Evolutionary conservation across 2,797 vertebrate genomes (phyloP), one percentile per base, ranked within the genome.

Genomic region (Oreochromis mossambicus): DNA sequence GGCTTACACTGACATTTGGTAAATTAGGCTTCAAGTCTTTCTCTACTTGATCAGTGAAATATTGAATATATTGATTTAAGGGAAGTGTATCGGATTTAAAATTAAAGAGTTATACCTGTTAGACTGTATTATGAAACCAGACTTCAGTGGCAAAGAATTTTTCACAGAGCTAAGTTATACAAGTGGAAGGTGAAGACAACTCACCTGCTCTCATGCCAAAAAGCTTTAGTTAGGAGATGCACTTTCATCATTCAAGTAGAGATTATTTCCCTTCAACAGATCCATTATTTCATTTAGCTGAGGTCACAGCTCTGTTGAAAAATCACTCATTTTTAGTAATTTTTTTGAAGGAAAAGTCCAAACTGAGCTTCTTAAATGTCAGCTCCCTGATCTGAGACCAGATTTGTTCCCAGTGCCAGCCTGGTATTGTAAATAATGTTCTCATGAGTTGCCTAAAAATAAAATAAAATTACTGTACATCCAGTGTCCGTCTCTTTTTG

Each of bases 361-460:
- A n/a, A 21, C 19, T 43, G 29, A 26, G 38, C 50, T 82, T 83
- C 29, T 51, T 17, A 56, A 58, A 50, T 41, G 26, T 73, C 5
- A 5, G 32, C 26, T 26, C 24, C 11, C 24, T 12, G 8, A 8
- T 12, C 55, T 82, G 66, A 89, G 58, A 87, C 24, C 66, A 77
- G 81, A 81, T 86, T 26, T 15, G 56, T 73, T 66, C 63, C 79
- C 63, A 58, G 80, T 73, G 52, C 78, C 85, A 85, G 80, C 89
- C 55, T 79, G 78, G 70, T 84, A 85, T 61, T 94, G 94, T 94
- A 94, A 88, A 92, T 94, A 93, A 86, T 89, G 58, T 87, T 88
- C 87, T 92, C 88, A 84, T 90, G 84, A 92, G 77, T 79, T 91
- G 75, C 89, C 91, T 93, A 91, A 87, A 80, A 66, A 87, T 81